Conservation (phyloP, 2,888 invertebrate genomes). For the Meta bourneti region DNA sequence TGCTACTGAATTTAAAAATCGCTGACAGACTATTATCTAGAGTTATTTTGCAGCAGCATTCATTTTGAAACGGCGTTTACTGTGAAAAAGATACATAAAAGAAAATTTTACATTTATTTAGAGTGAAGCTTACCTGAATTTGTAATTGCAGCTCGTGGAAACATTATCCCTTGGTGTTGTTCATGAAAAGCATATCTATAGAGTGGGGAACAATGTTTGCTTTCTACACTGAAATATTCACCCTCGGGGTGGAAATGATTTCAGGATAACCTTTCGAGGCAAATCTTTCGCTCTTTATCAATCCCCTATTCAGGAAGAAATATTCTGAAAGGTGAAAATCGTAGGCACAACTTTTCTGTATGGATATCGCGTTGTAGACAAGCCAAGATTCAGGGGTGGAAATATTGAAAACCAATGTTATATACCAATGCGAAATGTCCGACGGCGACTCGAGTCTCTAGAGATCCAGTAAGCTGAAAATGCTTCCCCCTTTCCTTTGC, state of each 20-base stretch:
- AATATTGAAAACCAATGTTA: conserved; percentile 45
- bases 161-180: too few species aligned
- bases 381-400: conserved; percentile 11
- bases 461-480: conserved; percentile 11
- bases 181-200: neutral
- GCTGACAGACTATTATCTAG: too few species aligned
- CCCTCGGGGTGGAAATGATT: conserved; percentile 26
- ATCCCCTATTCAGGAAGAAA: neutral
- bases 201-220: neutral
- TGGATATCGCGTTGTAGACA: conserved; percentile 25
- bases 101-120: too few species aligned
- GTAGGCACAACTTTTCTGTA: conserved; percentile 5
- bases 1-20: too few species aligned
- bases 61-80: too few species aligned
- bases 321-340: conserved; percentile 23
- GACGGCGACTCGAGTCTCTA: neutral
- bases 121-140: too few species aligned
- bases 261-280: conserved; percentile 19
- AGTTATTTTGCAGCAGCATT: too few species aligned
- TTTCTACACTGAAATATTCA: conserved; percentile 11
- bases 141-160: too few species aligned
- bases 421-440: conserved; percentile 31
- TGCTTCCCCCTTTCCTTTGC: conserved; percentile 12
- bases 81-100: too few species aligned
- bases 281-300: conserved; percentile 14